phyloP scores from a whole-genome alignment of 2,888 invertebrate species.

The Caenorhabditis plicata region DNA sequence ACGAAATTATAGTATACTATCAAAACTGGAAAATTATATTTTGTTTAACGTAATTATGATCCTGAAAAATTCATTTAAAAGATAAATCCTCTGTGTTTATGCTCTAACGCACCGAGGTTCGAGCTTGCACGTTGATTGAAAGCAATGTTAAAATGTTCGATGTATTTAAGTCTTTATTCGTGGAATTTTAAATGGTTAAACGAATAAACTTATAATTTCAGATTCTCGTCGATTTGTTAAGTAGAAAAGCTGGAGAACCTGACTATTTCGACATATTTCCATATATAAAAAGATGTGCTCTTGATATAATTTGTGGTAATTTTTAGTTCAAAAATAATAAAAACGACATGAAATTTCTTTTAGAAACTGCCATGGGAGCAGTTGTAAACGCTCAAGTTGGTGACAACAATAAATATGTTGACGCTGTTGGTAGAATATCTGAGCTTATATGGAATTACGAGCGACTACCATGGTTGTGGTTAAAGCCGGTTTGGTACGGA shows the following conservation, averaged over 20 bases:
- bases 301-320: conserved; percentile 67
- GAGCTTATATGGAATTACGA: conserved; percentile 49
- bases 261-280: conserved; percentile 68
- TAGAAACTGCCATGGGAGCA: conserved; percentile 59
- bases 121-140: too few relatives aligned
- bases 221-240: conserved; percentile 12
- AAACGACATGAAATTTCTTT: too few relatives aligned
- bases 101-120: too few relatives aligned
- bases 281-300: conserved; percentile 68
- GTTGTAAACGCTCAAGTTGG: conserved; percentile 50
- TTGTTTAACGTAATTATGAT: too few relatives aligned
- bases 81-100: too few relatives aligned
- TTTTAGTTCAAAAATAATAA: background rate
- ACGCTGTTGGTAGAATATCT: conserved; percentile 38
- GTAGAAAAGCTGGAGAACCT: conserved; percentile 6
- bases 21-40: too few relatives aligned
- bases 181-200: too few relatives aligned
- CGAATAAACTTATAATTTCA: too few relatives aligned
- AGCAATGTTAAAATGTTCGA: too few relatives aligned
- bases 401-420: conserved; percentile 45
- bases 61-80: too few relatives aligned
- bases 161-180: too few relatives aligned
- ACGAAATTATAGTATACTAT: too few relatives aligned
- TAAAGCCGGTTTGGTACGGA: conserved; percentile 71
- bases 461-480: conserved; percentile 62